Evolutionary conservation across 2,113 vertebrate genomes (phyloP), one percentile per base, ranked within the genome.

Genomic region (Eleginops maclovinus): DNA sequence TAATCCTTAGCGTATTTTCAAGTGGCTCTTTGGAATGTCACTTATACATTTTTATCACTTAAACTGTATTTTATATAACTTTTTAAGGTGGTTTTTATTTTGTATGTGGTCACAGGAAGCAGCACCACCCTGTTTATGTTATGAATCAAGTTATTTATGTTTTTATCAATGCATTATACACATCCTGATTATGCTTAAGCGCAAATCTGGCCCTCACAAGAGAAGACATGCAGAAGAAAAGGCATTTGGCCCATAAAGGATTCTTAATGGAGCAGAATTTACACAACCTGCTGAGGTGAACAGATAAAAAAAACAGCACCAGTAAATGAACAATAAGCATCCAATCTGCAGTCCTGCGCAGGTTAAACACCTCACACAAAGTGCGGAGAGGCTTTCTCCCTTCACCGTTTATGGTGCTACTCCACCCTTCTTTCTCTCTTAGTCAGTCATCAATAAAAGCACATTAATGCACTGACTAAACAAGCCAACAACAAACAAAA

Each of bases 261-360:
- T 89, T 77, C 50, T 87, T 92, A 93, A 94, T 91, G 89, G 82
- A 87, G 91, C 91, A 92, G 87, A 93, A 93, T 93, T 92, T 91
- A 91, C 86, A 88, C 88, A 81, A 61, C 60, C 81, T 65, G 83
- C 91, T 91, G 92, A 91, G 70, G 80, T 83, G 83, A 85, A 89
- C 77, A 83, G 85, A 92, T 90, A 79, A 89, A 90, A 80, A 69
- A 85, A 77, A 44, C 49, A 74, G 68, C 70, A 56, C 65, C 47
- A 9, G 44, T 70, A 80, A 84, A 80, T 82, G 84, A 87, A 89
- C 72, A 87, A 83, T 85, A 81, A 82, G 65, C 65, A 13, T 60
- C 72, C 54, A 79, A 83, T 84, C 61, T 72, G 81, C 82, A 79
- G 72, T 44, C 77, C 73, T 43, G 74, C 77, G 92, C 88, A 87